A percentile compares a stretch with the other conserved stretches of the same genome.
These are phyloP conservation scores for Formica selysi DNA, from an alignment of 1,140 invertebrate genomes.

Conservation along the genomic window DNA sequence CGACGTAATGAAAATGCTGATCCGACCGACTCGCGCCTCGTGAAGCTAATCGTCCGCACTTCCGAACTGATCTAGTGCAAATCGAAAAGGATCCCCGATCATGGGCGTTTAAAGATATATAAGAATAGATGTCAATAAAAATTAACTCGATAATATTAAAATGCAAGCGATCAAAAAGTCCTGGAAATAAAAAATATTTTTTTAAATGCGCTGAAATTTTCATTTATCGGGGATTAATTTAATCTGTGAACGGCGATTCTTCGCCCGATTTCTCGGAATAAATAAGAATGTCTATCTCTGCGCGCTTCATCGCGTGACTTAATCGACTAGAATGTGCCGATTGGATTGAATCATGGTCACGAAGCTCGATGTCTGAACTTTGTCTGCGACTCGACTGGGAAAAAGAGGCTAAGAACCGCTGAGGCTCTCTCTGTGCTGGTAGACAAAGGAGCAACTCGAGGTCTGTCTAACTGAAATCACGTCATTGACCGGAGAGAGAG, in stretches of 20 bases:
- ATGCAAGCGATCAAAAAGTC: too few species aligned
- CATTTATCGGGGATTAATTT: too few species aligned
- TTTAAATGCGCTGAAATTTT: too few species aligned
- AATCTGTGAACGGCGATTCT: conserved; percentile 1
- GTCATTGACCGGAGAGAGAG: conserved; percentile 48
- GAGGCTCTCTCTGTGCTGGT: not conserved
- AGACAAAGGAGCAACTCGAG: conserved; percentile 35
- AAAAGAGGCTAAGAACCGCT: conserved; percentile 19
- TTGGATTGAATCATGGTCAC: conserved; percentile 27
- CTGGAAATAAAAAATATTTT: too few species aligned
- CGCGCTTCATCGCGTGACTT: not conserved
- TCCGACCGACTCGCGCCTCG: conserved; percentile 11
- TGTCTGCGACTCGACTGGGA: not conserved
- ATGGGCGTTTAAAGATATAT: not conserved
- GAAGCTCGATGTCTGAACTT: conserved; percentile 17
- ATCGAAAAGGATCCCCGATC: not conserved
- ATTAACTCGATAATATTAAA: not conserved
- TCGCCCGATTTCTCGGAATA: not conserved
- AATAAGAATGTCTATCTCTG: conserved; percentile 17
- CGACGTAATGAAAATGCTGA: conserved; percentile 54
- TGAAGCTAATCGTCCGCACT: not conserved
- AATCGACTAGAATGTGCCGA: conserved; percentile 46
- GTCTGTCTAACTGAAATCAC: conserved; percentile 51
- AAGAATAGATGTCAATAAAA: not conserved
- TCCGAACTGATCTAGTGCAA: not conserved